These are phyloP conservation scores for Geodia barretti DNA, from an alignment of 37 sponge, comb jelly and placozoan species.

Conservation along the genomic window DNA sequence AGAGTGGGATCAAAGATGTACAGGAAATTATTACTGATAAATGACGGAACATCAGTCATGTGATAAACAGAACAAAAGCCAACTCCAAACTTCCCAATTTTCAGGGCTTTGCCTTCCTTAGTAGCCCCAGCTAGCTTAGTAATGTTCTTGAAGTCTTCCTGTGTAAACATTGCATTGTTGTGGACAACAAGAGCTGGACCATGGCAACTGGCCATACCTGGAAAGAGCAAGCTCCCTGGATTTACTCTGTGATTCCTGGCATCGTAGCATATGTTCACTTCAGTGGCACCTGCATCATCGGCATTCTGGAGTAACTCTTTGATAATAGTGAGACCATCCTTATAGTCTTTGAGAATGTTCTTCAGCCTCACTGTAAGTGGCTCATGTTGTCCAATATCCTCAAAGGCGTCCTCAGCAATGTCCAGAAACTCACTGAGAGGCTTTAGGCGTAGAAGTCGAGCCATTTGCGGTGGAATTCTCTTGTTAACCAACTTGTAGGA, in stretches of 20 bases:
- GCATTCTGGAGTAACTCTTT: constrained; percentile 86
- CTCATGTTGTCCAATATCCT: constrained; percentile 69
- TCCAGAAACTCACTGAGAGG: constrained; percentile 40
- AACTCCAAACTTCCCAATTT: constrained; percentile 89
- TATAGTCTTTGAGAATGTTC: constrained; percentile 75
- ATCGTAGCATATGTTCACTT: constrained; percentile 67
- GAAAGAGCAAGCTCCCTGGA: constrained; percentile 33
- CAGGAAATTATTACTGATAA: constrained; percentile 59
- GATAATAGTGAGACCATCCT: constrained; percentile 70
- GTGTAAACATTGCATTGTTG: constrained; percentile 58
- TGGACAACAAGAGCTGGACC: constrained; percentile 69
- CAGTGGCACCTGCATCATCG: constrained; percentile 85
- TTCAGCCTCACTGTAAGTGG: constrained; percentile 62
- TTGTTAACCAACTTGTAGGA: not conserved
- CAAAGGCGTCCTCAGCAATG: constrained; percentile 61
- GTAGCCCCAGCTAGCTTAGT: constrained; percentile 76
- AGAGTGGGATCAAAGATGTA: constrained; percentile 75
- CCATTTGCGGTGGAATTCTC: constrained; percentile 3
- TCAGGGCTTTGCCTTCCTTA: constrained; percentile 52
- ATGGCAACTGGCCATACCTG: constrained; percentile 64
- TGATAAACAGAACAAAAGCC: constrained; percentile 83
- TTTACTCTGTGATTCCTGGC: constrained; percentile 20
- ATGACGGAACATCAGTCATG: constrained; percentile 64
- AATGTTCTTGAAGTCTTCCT: constrained; percentile 86
- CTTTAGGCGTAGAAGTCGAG: constrained; percentile 10